These are phyloP conservation scores for Megaustenia siamemsis DNA, from an alignment of 2,888 invertebrate species.

Conservation along the genomic window DNA sequence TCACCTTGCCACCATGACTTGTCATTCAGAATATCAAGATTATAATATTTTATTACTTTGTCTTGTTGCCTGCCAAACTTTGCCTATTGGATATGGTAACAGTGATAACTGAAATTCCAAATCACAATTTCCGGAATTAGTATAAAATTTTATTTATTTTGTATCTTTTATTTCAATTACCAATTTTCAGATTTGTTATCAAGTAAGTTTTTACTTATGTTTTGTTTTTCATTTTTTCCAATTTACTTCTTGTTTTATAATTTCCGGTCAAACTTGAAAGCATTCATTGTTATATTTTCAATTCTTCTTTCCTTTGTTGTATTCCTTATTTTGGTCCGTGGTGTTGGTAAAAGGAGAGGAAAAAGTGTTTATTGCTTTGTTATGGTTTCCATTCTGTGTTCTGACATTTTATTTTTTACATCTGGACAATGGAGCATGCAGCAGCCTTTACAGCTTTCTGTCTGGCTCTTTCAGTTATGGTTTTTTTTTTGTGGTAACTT, in stretches of 20 bases:
- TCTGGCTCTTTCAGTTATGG: too few relatives aligned
- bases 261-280: not conserved
- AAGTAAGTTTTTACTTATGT: constrained; percentile 5
- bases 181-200: constrained; percentile 26
- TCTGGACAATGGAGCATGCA: too few relatives aligned
- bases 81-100: too few relatives aligned
- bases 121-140: not conserved
- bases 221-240: not conserved
- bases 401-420: not conserved
- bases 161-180: not conserved
- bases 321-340: not conserved
- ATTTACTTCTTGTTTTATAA: not conserved
- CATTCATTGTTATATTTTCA: too few relatives aligned
- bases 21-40: too few relatives aligned
- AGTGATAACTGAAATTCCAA: not conserved
- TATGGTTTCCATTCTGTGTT: not conserved
- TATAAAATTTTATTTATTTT: not conserved
- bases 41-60: too few relatives aligned
- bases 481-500: too few relatives aligned
- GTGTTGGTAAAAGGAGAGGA: not conserved
- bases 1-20: too few relatives aligned
- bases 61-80: too few relatives aligned
- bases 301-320: not conserved
- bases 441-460: too few relatives aligned
- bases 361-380: not conserved